Conservation (phyloP, 2,888 invertebrate species). For the Drosophila vallismaia region DNA sequence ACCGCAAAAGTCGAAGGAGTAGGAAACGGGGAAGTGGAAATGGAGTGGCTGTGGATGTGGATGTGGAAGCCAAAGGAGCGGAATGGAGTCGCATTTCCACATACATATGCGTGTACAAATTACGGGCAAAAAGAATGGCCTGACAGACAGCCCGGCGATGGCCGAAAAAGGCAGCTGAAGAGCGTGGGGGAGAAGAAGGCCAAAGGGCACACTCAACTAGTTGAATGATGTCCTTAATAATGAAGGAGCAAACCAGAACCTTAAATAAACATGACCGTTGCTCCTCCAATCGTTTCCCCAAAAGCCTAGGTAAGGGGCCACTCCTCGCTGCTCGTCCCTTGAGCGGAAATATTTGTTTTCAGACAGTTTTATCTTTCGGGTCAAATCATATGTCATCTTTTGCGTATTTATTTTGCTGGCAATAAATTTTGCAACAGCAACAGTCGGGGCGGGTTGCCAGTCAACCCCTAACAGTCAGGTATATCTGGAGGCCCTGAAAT, state of each 20-base stretch:
- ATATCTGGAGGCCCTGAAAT: slow-evolving; percentile 46
- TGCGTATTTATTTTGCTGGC: slow-evolving; percentile 70
- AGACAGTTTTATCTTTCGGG: slow-evolving; percentile 73
- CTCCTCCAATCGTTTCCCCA: slow-evolving; percentile 37
- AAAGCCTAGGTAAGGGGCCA: slow-evolving; percentile 1
- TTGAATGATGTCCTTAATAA: slow-evolving; percentile 78
- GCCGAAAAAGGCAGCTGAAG: slow-evolving; percentile 5
- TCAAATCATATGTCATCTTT: slow-evolving; percentile 79
- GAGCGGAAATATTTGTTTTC: slow-evolving; percentile 75
- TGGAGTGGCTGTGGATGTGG: neutral
- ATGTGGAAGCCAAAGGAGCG: neutral
- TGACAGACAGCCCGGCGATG: slow-evolving; percentile 30
- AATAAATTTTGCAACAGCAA: slow-evolving; percentile 58
- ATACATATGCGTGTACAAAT: slow-evolving; percentile 63
- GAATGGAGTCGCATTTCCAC: slow-evolving; percentile 15
- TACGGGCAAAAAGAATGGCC: slow-evolving; percentile 54
- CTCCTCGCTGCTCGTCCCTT: slow-evolving; percentile 21
- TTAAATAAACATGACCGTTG: slow-evolving; percentile 65
- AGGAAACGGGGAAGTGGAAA: neutral
- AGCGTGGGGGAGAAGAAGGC: slow-evolving; percentile 14
- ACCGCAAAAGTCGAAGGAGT: slow-evolving; percentile 1
- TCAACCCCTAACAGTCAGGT: slow-evolving; percentile 2
- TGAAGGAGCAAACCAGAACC: slow-evolving; percentile 68
- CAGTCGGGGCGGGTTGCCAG: slow-evolving; percentile 19
- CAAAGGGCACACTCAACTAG: slow-evolving; percentile 62